Conservation (phyloP, 2,113 vertebrate genomes). For the Rhinoderma darwinii region DNA sequence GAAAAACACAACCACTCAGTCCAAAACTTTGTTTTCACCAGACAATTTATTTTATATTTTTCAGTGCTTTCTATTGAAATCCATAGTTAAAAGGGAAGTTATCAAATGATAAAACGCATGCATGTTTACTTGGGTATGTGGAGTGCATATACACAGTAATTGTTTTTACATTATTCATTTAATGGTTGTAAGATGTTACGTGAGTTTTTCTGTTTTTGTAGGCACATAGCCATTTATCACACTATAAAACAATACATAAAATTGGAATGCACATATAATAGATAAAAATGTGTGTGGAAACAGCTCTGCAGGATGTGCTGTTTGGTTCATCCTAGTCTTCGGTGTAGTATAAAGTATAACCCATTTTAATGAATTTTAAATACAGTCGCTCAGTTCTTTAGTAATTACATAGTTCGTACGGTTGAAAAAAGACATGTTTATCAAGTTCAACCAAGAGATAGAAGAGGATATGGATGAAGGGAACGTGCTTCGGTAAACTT, state of each 20-base stretch:
- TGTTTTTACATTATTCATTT: slow-evolving; percentile 10
- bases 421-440: no score
- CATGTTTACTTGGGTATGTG: neutral
- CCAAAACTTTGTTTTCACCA: slow-evolving; percentile 55
- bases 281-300: no score
- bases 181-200: slow-evolving; percentile 4
- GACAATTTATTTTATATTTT: slow-evolving; percentile 14
- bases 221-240: neutral
- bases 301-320: no score
- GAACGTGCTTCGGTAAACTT: no score
- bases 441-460: no score
- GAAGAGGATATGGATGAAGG: no score
- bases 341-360: no score
- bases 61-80: neutral
- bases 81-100: neutral
- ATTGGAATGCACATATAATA: neutral
- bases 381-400: no score
- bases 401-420: no score
- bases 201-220: slow-evolving; percentile 1
- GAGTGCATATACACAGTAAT: neutral
- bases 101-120: neutral
- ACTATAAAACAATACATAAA: neutral
- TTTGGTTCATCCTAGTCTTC: no score
- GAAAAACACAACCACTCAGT: slow-evolving; percentile 41
- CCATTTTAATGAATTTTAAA: no score